Evolutionary conservation across 2,113 vertebrate genomes (phyloP), one percentile per base, ranked within the genome.

Genomic region (Etia nguti): DNA sequence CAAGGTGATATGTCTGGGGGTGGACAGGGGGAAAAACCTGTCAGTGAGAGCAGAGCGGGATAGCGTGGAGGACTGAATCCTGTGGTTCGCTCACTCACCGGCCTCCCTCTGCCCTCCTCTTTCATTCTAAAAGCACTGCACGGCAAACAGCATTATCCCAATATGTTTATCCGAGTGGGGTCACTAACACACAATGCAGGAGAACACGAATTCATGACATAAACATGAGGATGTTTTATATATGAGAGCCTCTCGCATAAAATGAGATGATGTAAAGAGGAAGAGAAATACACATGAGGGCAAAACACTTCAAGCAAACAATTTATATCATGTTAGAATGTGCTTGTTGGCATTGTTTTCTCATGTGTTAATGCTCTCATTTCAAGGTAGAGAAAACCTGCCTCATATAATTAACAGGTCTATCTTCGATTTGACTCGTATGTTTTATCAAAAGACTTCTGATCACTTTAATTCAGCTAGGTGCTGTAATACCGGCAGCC

Each of bases 1-100:
- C 88, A 86, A 92, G 86, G 85, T 90, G 91, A 94, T 55, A 86
- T 70, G 65, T 86, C 83, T 81, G 90, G 79, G 52, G 87, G 85
- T 89, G 90, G 91, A 92, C 79, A 22, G 43, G 31, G 48, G 54
- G 48, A 20, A 48, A 80, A 84, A 59, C 54, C 80, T 84, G 82
- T 80, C 79, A 81, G 31, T 41, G 85, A 84, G 54, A 43, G 75
- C 11, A 2, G 55, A 82, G 65, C 4, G 4, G 80, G 77, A 86
- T 83, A 81, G 82, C 56, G 13, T 12, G 56, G 59, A 80, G 68
- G 68, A 65, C 46, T 81, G 83, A 68, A 70, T 86, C 81, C 85
- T 57, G 79, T 34, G 59, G 46, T 36, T 79, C 34, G 26, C 36
- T 79, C 77, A 52, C 22, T 36, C 31, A 31, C 29, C 18, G 24